Percentiles rank a stretch among this genome's conserved stretches.
Conservation (phyloP, 2,888 invertebrate genomes). For the Phaonia tiefii region DNA sequence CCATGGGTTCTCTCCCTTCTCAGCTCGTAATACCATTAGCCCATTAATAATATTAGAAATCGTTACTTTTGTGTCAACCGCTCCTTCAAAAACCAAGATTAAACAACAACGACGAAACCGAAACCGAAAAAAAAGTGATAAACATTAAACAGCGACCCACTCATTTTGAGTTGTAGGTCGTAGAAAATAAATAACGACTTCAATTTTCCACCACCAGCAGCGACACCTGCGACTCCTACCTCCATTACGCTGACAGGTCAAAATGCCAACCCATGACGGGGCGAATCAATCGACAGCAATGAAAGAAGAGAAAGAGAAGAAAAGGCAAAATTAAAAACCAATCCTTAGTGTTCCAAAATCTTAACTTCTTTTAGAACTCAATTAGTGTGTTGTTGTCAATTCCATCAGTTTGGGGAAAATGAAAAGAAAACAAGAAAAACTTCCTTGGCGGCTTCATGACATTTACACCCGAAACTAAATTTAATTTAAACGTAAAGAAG, state of each 20-base stretch:
- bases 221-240: too few species aligned
- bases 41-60: conserved; percentile 50
- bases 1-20: neutral
- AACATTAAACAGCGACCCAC: neutral
- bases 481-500: neutral
- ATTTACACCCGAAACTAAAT: neutral
- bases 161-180: conserved; percentile 13
- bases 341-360: conserved; percentile 42
- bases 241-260: too few species aligned
- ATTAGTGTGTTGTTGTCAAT: conserved; percentile 44
- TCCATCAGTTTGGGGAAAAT: conserved; percentile 1
- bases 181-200: neutral
- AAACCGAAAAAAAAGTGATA: neutral
- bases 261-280: too few species aligned
- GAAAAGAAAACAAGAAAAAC: neutral
- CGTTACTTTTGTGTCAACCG: conserved; percentile 42
- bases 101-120: conserved; percentile 10
- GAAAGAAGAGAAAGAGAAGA: conserved; percentile 24
- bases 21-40: neutral
- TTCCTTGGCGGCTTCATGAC: neutral
- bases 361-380: conserved; percentile 55
- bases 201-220: conserved; percentile 9
- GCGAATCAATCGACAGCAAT: neutral
- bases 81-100: conserved; percentile 38
- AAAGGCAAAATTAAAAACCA: conserved; percentile 38